Evolutionary conservation across 1,140 invertebrate genomes (phyloP), one percentile per base, ranked within the genome.

Genomic region (Drosophila equinoxialis): DNA sequence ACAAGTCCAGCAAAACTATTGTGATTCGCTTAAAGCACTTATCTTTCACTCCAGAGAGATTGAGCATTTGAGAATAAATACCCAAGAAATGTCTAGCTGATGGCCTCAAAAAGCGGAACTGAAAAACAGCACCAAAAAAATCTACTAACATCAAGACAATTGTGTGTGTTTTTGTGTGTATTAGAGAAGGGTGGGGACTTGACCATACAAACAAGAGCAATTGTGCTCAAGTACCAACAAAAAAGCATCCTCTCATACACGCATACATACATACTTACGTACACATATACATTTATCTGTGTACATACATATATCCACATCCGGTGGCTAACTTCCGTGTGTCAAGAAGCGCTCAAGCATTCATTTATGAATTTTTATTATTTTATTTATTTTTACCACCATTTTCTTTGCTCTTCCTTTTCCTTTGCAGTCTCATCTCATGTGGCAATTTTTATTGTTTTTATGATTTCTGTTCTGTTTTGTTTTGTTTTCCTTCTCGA

Each of bases 361-460:
- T 83, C 67, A 86, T 86, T 86, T 86, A 87, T 87, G 83, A 82
- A 74, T 82, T 86, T 83, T 87, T 82, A 87, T 79, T 77, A 79
- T 82, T 76, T 85, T 74, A 67, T 86, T 79, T 83, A 86, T 82
- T 70, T 70, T 66, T 77, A 74, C 60, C 68, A 74, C 81, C 67
- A 68, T 57, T 68, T 42, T 41, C 41, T 58, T 65, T 75, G 35
- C 20, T 26, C 61, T 65, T 26, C 13, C 26, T 17, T 54, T 42
- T 17, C 39, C 35, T 41, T 33, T 6, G 17, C n/a, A 54, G 10
- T 39, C 3, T 10, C 45, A 51, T 51, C 45, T 23, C 45, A 51
- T 51, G 72, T 63, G 30, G 60, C 51, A 63, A 57, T 69, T 76
- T 76, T 77, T 76, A 77, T 76, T 76, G 74, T 75, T 75, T 75